phyloP scores from a whole-genome alignment of 2,113 vertebrate species.

The Gasterosteus aculeatus region DNA sequence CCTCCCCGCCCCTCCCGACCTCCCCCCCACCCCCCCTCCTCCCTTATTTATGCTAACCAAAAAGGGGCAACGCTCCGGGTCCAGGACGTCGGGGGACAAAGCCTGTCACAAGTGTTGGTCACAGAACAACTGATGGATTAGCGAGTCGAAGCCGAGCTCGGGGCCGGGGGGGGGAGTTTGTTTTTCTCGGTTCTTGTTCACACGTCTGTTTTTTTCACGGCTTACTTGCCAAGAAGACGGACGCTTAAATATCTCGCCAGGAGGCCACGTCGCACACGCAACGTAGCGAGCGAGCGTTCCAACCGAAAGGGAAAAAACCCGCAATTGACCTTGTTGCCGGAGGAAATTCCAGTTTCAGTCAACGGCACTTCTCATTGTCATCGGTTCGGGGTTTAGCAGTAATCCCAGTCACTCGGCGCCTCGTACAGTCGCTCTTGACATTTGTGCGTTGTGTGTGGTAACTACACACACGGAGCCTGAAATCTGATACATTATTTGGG shows the following conservation, averaged over 20 bases:
- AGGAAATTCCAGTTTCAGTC: conserved; percentile 58
- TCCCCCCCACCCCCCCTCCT: conserved; percentile 21
- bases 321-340: conserved; percentile 64
- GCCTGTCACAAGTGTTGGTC: conserved; percentile 78
- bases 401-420: conserved; percentile 78
- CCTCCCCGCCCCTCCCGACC: too few relatives aligned
- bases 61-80: conserved; percentile 72
- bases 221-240: conserved; percentile 45
- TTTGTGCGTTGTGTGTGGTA: conserved; percentile 76
- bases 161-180: conserved; percentile 28
- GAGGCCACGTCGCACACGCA: conserved; percentile 26
- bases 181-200: conserved; percentile 33
- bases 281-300: background rate
- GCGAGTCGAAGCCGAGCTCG: conserved; percentile 59
- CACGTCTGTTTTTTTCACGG: conserved; percentile 45
- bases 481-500: conserved; percentile 78
- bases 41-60: conserved; percentile 81
- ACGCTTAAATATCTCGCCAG: conserved; percentile 46
- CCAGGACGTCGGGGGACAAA: conserved; percentile 72
- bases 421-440: conserved; percentile 76
- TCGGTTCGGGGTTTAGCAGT: conserved; percentile 72
- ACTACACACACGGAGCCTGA: conserved; percentile 74
- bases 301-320: conserved; percentile 8
- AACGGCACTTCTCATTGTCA: conserved; percentile 74
- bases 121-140: conserved; percentile 78